Evolutionary conservation across 2,888 invertebrate species (phyloP).

Genomic region (Drosophila meridionalis): DNA sequence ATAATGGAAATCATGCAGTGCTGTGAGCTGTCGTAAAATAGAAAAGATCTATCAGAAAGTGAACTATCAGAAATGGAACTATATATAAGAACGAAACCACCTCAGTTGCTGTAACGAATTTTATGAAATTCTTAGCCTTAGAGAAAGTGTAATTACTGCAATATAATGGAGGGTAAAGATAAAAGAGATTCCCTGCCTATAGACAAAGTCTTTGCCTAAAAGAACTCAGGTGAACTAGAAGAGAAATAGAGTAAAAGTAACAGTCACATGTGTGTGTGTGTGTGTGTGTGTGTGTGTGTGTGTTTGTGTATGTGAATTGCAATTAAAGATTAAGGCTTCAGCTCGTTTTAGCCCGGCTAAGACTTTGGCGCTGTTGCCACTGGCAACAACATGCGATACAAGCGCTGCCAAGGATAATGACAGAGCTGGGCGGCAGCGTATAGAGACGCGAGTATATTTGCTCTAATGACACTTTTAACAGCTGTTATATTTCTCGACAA

Average conservation of each 20-base stretch:
- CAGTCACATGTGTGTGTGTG: neutral
- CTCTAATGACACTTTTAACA: slow-evolving; percentile 75
- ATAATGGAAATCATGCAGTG: no score
- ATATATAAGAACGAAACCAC: no score
- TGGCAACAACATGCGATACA: slow-evolving; percentile 13
- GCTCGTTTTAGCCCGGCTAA: neutral
- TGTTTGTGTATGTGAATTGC: neutral
- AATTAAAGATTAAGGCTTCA: slow-evolving; percentile 9
- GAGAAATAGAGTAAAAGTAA: neutral
- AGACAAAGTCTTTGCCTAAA: neutral
- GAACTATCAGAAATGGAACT: no score
- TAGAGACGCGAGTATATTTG: slow-evolving; percentile 59
- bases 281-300: slow-evolving; percentile 1
- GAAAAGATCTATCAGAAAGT: no score
- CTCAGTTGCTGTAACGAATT: no score
- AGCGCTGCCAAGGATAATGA: slow-evolving; percentile 17
- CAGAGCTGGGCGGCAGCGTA: slow-evolving; percentile 8
- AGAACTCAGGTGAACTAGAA: neutral
- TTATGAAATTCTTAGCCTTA: no score
- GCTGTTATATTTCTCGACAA: slow-evolving; percentile 72
- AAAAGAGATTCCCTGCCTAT: neutral
- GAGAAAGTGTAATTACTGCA: no score
- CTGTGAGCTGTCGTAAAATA: no score
- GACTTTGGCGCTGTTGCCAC: slow-evolving; percentile 1
- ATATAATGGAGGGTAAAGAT: neutral